Conservation (phyloP, 2,113 vertebrate species). For the Anhinga anhinga region DNA sequence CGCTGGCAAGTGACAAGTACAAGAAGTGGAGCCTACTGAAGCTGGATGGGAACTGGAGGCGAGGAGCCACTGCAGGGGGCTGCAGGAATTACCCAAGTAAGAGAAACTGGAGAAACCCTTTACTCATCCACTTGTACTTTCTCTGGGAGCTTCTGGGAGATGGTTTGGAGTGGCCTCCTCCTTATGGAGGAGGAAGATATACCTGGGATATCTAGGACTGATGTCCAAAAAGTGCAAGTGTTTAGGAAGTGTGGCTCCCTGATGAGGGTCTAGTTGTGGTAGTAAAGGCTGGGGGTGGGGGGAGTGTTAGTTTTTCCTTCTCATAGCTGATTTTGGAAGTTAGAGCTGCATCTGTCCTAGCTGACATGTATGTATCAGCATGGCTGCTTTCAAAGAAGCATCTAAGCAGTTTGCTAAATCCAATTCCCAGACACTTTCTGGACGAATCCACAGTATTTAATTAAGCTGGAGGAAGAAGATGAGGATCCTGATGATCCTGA, state of each 20-base stretch:
- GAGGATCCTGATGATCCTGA: conserved; percentile 86
- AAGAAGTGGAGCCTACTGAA: conserved; percentile 91
- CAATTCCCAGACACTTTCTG: conserved; percentile 87
- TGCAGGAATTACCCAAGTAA: conserved; percentile 89
- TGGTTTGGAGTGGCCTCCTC: not conserved
- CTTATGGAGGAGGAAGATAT: not conserved
- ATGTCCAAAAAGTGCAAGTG: not conserved
- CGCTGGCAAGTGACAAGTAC: conserved; percentile 79
- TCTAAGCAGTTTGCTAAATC: not conserved
- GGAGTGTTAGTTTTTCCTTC: not conserved
- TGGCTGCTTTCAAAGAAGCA: not conserved
- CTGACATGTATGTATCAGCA: fast-evolving
- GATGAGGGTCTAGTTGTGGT: not conserved
- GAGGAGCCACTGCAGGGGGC: conserved; percentile 90
- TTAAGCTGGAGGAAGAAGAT: conserved; percentile 89
- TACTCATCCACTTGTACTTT: not conserved
- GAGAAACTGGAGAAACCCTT: not conserved
- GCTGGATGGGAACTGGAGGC: conserved; percentile 88
- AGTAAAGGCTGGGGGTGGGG: not conserved
- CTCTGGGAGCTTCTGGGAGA: not conserved
- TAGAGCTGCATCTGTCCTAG: not conserved
- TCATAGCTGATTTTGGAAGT: not conserved
- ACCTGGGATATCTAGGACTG: not conserved
- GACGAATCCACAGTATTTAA: conserved; percentile 90
- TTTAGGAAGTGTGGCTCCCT: not conserved